Evolutionary conservation across 2,888 invertebrate species (phyloP).

Genomic region (Bombylius discolor): DNA sequence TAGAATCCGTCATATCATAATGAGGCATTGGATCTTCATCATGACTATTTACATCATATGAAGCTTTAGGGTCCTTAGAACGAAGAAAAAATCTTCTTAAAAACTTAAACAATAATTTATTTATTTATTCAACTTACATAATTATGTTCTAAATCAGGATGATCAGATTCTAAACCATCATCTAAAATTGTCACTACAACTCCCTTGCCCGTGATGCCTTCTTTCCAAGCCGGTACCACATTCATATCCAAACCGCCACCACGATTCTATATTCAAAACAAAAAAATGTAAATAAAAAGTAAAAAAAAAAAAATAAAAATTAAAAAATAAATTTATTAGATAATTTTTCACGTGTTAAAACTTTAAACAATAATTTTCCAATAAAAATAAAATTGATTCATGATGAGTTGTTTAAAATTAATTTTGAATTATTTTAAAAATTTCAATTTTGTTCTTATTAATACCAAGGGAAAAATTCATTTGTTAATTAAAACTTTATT

Average conservation of each 20-base stretch:
- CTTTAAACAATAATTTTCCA: no score
- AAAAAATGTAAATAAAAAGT: neutral
- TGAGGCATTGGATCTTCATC: slow-evolving; percentile 95
- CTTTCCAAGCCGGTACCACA: slow-evolving; percentile 88
- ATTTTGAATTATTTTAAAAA: no score
- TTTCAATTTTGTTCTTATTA: no score
- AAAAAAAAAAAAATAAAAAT: neutral
- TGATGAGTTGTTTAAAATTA: no score
- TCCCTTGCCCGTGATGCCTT: slow-evolving; percentile 85
- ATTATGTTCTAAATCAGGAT: slow-evolving; percentile 82
- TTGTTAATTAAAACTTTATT: no score
- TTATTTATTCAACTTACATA: slow-evolving; percentile 58
- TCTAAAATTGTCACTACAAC: slow-evolving; percentile 95
- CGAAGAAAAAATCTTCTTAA: slow-evolving; percentile 17
- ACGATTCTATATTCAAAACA: slow-evolving; percentile 51
- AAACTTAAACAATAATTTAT: neutral
- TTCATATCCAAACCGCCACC: slow-evolving; percentile 93
- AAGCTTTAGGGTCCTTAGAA: slow-evolving; percentile 77
- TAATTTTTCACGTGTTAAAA: no score
- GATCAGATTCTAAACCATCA: slow-evolving; percentile 90
- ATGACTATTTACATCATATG: slow-evolving; percentile 93
- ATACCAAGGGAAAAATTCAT: no score
- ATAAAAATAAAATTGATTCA: no score
- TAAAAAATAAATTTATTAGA: no score
- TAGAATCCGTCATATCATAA: slow-evolving; percentile 93